Base-by-base conservation (phyloP, 2,888 invertebrate species). In the Formica aserva region DNA sequence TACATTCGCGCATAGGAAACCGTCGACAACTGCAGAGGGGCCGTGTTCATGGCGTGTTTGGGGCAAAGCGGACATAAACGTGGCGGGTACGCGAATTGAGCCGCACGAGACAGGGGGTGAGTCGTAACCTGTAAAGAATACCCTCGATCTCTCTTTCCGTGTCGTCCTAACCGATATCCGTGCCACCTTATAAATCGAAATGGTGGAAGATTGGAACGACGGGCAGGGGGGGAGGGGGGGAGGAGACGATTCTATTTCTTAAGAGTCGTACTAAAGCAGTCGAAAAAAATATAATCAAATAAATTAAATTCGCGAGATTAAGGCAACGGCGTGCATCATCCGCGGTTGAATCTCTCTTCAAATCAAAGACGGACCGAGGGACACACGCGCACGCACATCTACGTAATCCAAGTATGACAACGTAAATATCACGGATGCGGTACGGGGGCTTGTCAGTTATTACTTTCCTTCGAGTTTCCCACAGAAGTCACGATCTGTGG, bases 401-500 rank as follows among this genome's bases (percentile, higher is more conserved):
- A 29, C 9, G n/a, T 22, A 41, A 48, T 38, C 41, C 38, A 35
- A 57, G 48, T 62, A 60, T 60, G 84, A 83, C 84, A 84, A 62
- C 72, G 82, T 83, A 82, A 82, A 75, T 86, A 84, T 88, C 84
- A 84, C 85, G 86, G 84, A 88, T 85, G 80, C 72, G 26, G 60
- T 60, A 77, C 62, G 84, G 35, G 4, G 35, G 77, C 83, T 81
- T 87, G 86, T 82, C 89, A 89, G 92, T 92, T 92, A 93, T 93
- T 92, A 93, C 92, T 92, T 92, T 93, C 89, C 93, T 94, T 92
- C 91, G 91, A 92, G 92, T 94, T 94, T 94, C 94, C 94, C 94
- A 94, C 94, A 94, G 92, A 92, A 94, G 94, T 94, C 94, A 94
- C 93, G 94, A 94, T 94, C 93, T 93, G 94, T 92, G 94, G 94